These are phyloP conservation scores for Bothrops jararaca DNA, from an alignment of 2,113 vertebrate genomes.

Conservation along the genomic window DNA sequence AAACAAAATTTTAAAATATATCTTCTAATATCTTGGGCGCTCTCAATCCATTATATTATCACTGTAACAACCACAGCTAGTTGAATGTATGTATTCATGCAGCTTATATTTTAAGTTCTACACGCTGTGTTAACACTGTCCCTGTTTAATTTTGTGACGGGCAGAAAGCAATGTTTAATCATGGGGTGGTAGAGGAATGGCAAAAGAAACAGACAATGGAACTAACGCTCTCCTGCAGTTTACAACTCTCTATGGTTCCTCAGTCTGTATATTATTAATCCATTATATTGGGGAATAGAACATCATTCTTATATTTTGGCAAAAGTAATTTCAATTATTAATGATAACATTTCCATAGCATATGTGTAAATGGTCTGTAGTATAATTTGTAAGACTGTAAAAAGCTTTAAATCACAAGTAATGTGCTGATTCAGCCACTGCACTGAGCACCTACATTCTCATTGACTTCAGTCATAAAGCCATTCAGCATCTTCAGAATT, in stretches of 20 bases:
- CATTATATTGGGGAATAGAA: constrained; percentile 4
- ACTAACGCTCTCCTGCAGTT: neutral
- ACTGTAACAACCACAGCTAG: constrained; percentile 2
- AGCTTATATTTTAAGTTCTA: neutral
- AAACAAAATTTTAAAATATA: neutral
- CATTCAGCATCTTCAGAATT: neutral
- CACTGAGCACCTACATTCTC: constrained; percentile 10
- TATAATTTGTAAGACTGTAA: constrained; percentile 19
- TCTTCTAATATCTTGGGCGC: neutral
- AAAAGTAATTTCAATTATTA: constrained; percentile 36
- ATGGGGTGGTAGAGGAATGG: neutral
- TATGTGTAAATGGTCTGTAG: constrained; percentile 19
- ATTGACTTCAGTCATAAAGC: neutral
- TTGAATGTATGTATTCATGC: neutral
- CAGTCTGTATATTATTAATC: constrained; percentile 13
- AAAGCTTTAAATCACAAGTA: constrained; percentile 30
- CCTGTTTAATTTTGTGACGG: neutral
- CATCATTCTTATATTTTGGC: constrained; percentile 30
- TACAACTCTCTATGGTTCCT: constrained; percentile 3
- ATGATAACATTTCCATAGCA: constrained; percentile 28
- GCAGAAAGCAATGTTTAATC: constrained; percentile 6
- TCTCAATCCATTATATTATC: neutral
- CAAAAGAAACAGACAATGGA: neutral
- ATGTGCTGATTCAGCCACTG: constrained; percentile 18
- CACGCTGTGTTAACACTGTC: neutral